Evolutionary conservation across 2,888 invertebrate species (phyloP).

Genomic region (Invenusta paracnida): DNA sequence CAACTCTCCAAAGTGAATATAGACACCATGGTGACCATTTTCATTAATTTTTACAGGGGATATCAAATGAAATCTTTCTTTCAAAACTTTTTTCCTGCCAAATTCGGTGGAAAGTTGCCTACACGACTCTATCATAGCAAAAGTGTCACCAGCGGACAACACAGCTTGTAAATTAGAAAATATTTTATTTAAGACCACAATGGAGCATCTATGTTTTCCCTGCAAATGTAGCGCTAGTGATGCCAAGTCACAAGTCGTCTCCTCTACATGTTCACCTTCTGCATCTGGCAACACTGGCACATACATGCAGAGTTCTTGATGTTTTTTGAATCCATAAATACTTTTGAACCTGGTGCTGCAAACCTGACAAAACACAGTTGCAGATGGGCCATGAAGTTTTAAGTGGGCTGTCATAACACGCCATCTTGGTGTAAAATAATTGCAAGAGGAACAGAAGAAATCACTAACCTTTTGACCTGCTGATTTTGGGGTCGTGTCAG

Average conservation of each 20-base stretch:
- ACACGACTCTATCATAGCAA: neutral
- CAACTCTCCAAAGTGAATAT: neutral
- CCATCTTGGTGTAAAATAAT: too few species aligned
- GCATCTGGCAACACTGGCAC: too few species aligned
- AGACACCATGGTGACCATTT: neutral
- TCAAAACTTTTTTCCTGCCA: neutral
- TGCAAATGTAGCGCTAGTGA: neutral
- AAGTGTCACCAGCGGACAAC: neutral
- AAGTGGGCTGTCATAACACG: too few species aligned
- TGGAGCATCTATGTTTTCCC: neutral
- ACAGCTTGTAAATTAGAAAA: neutral
- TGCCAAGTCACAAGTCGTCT: neutral
- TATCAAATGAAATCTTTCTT: neutral
- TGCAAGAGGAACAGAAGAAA: too few species aligned
- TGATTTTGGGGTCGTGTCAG: too few species aligned
- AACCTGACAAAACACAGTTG: too few species aligned
- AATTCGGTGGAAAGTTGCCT: neutral
- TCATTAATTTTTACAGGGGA: neutral
- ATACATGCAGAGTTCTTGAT: too few species aligned
- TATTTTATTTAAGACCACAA: neutral
- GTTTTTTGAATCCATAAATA: too few species aligned
- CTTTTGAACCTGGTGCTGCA: too few species aligned
- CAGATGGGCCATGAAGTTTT: too few species aligned
- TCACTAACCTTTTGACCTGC: too few species aligned
- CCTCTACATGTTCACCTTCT: too few species aligned